Percentiles rank a stretch among this genome's conserved stretches.
Evolutionary conservation across 2,113 vertebrate genomes (phyloP).

Genomic region (Eulemur macaco): DNA sequence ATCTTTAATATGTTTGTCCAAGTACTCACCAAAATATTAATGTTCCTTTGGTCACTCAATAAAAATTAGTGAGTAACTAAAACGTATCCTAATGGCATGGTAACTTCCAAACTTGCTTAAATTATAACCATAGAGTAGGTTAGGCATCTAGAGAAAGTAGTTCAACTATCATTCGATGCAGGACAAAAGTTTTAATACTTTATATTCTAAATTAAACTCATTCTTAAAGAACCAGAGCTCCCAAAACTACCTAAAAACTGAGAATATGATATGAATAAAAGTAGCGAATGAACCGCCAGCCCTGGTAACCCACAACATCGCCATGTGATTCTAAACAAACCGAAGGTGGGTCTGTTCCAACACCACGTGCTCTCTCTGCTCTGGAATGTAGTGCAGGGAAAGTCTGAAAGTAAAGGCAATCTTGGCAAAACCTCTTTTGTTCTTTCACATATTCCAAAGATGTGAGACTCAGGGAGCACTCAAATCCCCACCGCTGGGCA

Average conservation of each 20-base stretch:
- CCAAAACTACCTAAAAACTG: neutral
- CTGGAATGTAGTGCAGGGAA: conserved; percentile 22
- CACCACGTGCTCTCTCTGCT: neutral
- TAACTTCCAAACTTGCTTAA: neutral
- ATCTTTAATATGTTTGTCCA: conserved; percentile 43
- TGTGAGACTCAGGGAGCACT: neutral
- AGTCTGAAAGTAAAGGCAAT: conserved; percentile 40
- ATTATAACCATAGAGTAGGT: neutral
- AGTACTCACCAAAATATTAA: conserved; percentile 52
- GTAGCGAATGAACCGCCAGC: neutral
- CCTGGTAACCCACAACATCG: neutral
- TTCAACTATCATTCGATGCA: neutral
- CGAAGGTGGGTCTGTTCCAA: neutral
- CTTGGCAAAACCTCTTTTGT: conserved; percentile 37
- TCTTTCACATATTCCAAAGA: conserved; percentile 49
- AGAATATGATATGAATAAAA: neutral
- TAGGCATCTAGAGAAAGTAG: neutral
- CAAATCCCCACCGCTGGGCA: neutral
- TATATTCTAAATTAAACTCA: neutral
- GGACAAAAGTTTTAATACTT: conserved; percentile 4
- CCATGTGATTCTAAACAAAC: neutral
- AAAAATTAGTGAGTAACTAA: conserved; percentile 48
- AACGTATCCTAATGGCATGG: neutral
- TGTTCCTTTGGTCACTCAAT: conserved; percentile 16
- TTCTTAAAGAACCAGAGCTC: conserved; percentile 8